Evolutionary conservation across 2,797 vertebrate genomes (phyloP), one percentile per base, ranked within the genome.

Genomic region (Rhinoraja longicauda): DNA sequence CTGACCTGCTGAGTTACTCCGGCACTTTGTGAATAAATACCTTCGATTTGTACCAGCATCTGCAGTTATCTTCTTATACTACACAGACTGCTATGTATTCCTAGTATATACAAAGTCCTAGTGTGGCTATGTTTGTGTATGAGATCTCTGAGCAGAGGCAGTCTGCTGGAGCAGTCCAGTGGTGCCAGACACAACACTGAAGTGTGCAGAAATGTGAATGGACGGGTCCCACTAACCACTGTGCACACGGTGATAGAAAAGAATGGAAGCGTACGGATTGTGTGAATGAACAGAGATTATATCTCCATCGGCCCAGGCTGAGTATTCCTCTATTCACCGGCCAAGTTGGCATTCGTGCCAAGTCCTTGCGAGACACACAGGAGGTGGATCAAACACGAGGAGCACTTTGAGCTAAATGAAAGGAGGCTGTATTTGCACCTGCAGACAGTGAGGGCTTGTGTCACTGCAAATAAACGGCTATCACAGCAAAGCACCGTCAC

Each of bases 221-320:
- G n/a, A 88, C 24, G n/a, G 84, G 84, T 36, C n/a, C 88, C 84
- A 36, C 59, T 88, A 67, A 64, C 88, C 64, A n/a, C 84, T 32
- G 82, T 21, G 17, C n/a, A 88, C 36, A 32, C 67, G 62, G 59
- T 62, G 36, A 67, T 88, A 19, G 36, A 36, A 36, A 88, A n/a
- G 59, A 64, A 36, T 88, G 84, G 84, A 64, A 88, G 84, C 62
- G 62, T 36, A 67, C 59, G 64, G 59, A 67, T 88, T 62, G 62
- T 62, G 64, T 67, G 59, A 88, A 67, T 88, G 84, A 88, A 88
- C 62, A 36, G 84, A 36, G 59, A 88, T 88, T 88, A 88, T 84
- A 88, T 36, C 62, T 88, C 84, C 62, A 62, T 88, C 84, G 67
- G 67, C 19, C 67, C 29, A 36, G 64, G 62, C 84, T 32, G 62